These are phyloP conservation scores for Cordilura impudica DNA, from an alignment of 2,888 invertebrate genomes.

Conservation along the genomic window DNA sequence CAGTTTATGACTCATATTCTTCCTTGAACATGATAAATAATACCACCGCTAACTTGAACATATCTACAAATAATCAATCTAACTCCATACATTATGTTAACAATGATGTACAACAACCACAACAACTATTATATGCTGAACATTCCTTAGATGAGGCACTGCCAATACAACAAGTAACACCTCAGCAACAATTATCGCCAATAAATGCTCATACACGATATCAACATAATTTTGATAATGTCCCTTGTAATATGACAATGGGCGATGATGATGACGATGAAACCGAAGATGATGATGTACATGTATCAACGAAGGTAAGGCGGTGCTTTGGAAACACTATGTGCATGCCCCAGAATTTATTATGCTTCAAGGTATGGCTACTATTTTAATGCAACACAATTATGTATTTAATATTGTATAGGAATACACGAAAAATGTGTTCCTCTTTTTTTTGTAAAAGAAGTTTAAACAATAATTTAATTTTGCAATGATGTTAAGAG, in stretches of 20 bases:
- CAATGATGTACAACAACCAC: slow-evolving; percentile 19
- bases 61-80: slow-evolving; percentile 31
- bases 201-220: slow-evolving; percentile 32
- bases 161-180: not conserved
- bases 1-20: slow-evolving; percentile 69
- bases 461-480: too few relatives aligned
- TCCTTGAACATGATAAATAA: slow-evolving; percentile 69
- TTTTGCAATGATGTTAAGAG: slow-evolving; percentile 53
- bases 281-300: slow-evolving; percentile 70
- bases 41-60: slow-evolving; percentile 19
- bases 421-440: slow-evolving; percentile 29
- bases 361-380: slow-evolving; percentile 90
- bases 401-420: slow-evolving; percentile 76
- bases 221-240: slow-evolving; percentile 62
- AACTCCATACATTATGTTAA: slow-evolving; percentile 36
- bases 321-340: slow-evolving; percentile 85
- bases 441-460: slow-evolving; percentile 18
- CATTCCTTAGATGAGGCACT: slow-evolving; percentile 54
- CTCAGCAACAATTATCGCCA: slow-evolving; percentile 54
- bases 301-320: slow-evolving; percentile 81
- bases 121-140: slow-evolving; percentile 30
- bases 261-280: slow-evolving; percentile 66
- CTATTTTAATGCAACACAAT: slow-evolving; percentile 70
- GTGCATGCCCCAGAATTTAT: slow-evolving; percentile 90
- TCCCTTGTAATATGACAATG: slow-evolving; percentile 54